Percentiles rank a stretch among this genome's conserved stretches.
These are phyloP conservation scores for Diadromus collaris DNA, from an alignment of 2,888 invertebrate species.

Conservation along the genomic window DNA sequence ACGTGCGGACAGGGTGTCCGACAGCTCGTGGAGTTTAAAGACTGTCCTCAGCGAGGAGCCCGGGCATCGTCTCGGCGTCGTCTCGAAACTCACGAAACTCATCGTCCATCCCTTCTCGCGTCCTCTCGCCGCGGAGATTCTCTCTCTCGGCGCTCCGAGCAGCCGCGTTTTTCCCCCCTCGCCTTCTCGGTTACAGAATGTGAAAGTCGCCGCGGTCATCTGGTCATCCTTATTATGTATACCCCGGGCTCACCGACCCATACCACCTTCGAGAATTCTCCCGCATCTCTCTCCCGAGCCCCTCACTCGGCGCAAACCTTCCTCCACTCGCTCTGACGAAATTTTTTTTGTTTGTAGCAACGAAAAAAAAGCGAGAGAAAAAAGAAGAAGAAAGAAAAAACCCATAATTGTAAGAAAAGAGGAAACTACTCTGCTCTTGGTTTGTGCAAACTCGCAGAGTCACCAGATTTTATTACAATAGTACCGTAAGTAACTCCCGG, in stretches of 20 bases:
- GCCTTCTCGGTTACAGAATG: constrained; percentile 67
- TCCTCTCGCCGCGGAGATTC: neutral
- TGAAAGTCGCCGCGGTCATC: constrained; percentile 67
- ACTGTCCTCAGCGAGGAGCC: constrained; percentile 4
- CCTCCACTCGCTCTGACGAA: constrained; percentile 10
- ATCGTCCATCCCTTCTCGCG: constrained; percentile 10
- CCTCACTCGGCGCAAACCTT: neutral
- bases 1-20: constrained; percentile 17
- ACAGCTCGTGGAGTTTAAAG: constrained; percentile 13
- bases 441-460: constrained; percentile 38
- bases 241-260: constrained; percentile 56
- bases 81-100: constrained; percentile 13
- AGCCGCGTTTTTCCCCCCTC: constrained; percentile 9
- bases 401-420: neutral
- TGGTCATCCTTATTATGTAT: constrained; percentile 68
- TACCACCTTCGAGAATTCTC: constrained; percentile 34
- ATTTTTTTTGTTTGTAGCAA: constrained; percentile 10
- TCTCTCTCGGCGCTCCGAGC: constrained; percentile 1
- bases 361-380: neutral
- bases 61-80: neutral
- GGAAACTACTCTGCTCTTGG: constrained; percentile 15
- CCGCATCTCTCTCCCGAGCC: constrained; percentile 50
- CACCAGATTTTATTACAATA: constrained; percentile 42
- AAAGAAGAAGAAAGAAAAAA: neutral
- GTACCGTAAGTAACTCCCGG: constrained; percentile 26